Evolutionary conservation across 2,888 invertebrate species (phyloP), one percentile per base, ranked within the genome.

Genomic region (Agrochola macilenta): DNA sequence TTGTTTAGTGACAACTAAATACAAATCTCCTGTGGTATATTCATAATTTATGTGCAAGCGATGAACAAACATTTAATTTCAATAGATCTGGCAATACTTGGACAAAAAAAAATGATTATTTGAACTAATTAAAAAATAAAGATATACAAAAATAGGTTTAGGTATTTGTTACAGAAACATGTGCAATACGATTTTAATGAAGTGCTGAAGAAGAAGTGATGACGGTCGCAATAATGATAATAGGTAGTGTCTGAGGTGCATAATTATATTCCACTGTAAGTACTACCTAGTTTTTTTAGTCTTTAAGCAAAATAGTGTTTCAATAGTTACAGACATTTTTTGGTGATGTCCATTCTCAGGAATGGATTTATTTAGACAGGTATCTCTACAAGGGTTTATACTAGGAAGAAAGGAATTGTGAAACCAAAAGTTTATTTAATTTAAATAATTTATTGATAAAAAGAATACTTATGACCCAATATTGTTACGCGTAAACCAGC

Each of bases 361-460:
- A 43, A 8, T 2, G 0, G 12, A n/a, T 17, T 57, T 30, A 35
- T 35, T 61, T 35, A 23, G 26, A 26, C 26, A 11, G 11, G 17
- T 11, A 54, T 23, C 1, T 23, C 1, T 23, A 5, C 5, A 65
- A 20, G 17, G 2, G n/a, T 3, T 20, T 46, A 26, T 2, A 58
- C 9, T 1, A 23, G 14, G 7, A 35, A 12, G 11, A 35, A 23
- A 26, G 11, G 35, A 26, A 23, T 35, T 75, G 2, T 46, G 2
- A 63, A 76, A 75, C 5, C 5, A 35, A 74, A 52, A 35, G 1
- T 1, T 8, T 5, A 35, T 7, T 8, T 46, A 46, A 23, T 17
- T 63, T 4, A 17, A 26, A 76, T 65, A 57, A 76, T 76, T 63
- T 76, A 76, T 58, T 76, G 8, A 49, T 35, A 23, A 26, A 63